Percentiles rank a stretch among this genome's conserved stretches.
Conservation (phyloP, 2,888 invertebrate genomes). For the Drosophila meridiana region DNA sequence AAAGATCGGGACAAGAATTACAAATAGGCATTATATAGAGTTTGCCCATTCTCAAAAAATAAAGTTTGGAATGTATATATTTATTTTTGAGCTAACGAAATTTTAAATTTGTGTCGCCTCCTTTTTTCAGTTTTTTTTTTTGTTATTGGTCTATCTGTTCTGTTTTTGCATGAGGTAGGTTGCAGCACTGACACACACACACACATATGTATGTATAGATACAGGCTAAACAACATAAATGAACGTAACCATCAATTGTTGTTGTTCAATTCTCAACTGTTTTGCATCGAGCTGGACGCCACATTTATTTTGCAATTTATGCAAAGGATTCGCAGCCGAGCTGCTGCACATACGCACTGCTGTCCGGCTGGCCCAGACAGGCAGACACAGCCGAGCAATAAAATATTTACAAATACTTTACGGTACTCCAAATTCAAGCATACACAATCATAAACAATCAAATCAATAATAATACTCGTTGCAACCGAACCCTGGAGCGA, state of each 20-base stretch:
- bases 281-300: conserved; percentile 43
- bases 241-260: conserved; percentile 68
- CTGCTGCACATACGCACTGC: conserved; percentile 38
- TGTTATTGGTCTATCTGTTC: not conserved
- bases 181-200: conserved; percentile 9
- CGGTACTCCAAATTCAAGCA: conserved; percentile 42
- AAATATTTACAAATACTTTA: conserved; percentile 42
- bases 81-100: too few relatives aligned
- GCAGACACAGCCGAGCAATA: conserved; percentile 22
- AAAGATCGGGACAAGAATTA: too few relatives aligned
- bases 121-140: not conserved
- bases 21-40: too few relatives aligned
- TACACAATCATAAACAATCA: conserved; percentile 61
- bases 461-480: conserved; percentile 62
- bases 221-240: conserved; percentile 56
- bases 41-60: not conserved
- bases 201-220: not conserved
- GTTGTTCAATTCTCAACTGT: conserved; percentile 66
- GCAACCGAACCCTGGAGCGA: conserved; percentile 24
- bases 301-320: conserved; percentile 67
- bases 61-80: too few relatives aligned
- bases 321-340: conserved; percentile 28
- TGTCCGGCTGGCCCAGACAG: conserved; percentile 6
- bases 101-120: not conserved
- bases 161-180: not conserved